Evolutionary conservation across 2,888 invertebrate species (phyloP), one percentile per base, ranked within the genome.

Genomic region (Oligia fasciuncula): DNA sequence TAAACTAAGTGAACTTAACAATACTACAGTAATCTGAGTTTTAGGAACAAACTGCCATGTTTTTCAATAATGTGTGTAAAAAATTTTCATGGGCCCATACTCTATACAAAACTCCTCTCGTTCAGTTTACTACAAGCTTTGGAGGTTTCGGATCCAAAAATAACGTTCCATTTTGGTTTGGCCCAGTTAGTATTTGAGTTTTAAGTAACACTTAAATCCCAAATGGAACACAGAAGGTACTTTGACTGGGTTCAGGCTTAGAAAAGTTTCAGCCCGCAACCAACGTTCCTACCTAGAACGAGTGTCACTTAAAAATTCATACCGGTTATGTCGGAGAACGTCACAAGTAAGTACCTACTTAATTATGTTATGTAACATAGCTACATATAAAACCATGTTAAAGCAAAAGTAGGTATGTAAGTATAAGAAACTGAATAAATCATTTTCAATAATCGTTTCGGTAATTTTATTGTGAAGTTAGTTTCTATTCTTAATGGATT

Each of bases 261-360:
- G 63, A 60, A 69, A 85, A 81, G 3, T 46, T 80, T 73, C 68
- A 80, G 63, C 0, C 0, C 17, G 19, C 43, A 72, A 51, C 35
- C 62, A 14, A 49, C 19, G 13, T 8, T 11, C 46, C 35, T 35
- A 63, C 19, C 0, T 68, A 60, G 6, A 29, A 82, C 19, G 19
- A 49, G 23, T 5, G 5, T 19, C 4, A 29, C 6, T 66, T 35
- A 60, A 70, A 77, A n/a, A 79, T 46, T 65, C 6, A 78, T 17
- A 46, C n/a, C 9, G 14, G 8, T 29, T 62, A 40, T 49, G n/a
- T 43, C 35, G 46, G 35, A 19, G 40, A 68, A 49, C 43, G 17
- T 49, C 57, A 46, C 43, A 83, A 13, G 67, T 14, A 23, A 67
- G 19, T 67, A 46, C 19, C 5, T 35, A 29, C 11, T 29, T 54